Conservation (phyloP, 1,140 invertebrate genomes). For the Drosophila sucinea region DNA sequence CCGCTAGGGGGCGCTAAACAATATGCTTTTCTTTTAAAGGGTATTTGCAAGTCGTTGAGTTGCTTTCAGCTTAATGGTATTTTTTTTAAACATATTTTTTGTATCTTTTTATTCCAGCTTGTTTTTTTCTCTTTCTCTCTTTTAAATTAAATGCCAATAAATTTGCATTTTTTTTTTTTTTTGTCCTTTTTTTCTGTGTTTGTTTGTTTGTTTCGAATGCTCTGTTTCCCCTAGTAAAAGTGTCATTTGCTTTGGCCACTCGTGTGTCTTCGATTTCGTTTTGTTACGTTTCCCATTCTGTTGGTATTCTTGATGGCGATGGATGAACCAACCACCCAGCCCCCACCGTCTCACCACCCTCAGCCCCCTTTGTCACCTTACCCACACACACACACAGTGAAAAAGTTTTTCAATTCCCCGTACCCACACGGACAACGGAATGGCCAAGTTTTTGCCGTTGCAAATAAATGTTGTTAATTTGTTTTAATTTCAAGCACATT, state of each 20-base stretch:
- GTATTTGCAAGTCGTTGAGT: neutral
- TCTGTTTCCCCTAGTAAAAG: slow-evolving; percentile 41
- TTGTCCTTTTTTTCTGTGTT: neutral
- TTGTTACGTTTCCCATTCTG: slow-evolving; percentile 46
- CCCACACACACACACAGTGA: neutral
- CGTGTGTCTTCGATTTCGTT: slow-evolving; percentile 65
- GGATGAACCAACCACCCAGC: neutral
- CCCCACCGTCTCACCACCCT: neutral
- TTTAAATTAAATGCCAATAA: slow-evolving; percentile 79
- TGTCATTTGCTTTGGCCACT: slow-evolving; percentile 66
- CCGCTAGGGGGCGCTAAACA: neutral
- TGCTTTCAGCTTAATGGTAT: neutral
- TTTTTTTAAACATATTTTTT: neutral
- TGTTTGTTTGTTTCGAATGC: slow-evolving; percentile 3
- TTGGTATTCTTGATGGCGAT: slow-evolving; percentile 23
- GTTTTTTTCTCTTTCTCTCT: slow-evolving; percentile 52
- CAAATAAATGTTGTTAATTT: slow-evolving; percentile 80
- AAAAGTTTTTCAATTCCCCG: slow-evolving; percentile 72
- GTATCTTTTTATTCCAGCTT: neutral
- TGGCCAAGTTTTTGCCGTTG: slow-evolving; percentile 69
- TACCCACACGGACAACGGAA: slow-evolving; percentile 45
- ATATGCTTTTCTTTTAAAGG: neutral
- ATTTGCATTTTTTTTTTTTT: slow-evolving; percentile 63
- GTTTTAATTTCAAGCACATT: slow-evolving; percentile 71
- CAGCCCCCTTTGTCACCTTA: neutral